These are phyloP conservation scores for Spodoptera littoralis DNA, from an alignment of 2,888 invertebrate species.

Conservation along the genomic window DNA sequence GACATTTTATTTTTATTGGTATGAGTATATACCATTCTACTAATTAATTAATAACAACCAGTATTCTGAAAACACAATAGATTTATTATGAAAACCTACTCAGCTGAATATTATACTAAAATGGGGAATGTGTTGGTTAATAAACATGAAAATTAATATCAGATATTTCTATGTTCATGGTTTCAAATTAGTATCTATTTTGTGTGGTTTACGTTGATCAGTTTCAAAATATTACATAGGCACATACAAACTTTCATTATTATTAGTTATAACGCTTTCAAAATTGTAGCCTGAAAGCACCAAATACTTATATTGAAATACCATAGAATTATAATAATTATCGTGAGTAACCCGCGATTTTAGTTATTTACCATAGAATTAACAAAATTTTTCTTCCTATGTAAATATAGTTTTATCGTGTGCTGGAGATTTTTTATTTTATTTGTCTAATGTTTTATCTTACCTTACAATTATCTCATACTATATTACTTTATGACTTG, in stretches of 20 bases:
- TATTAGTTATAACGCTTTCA: background rate
- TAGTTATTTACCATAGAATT: too few species aligned
- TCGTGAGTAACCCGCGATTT: too few species aligned
- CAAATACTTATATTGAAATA: too few species aligned
- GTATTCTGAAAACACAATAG: slow-evolving; percentile 3
- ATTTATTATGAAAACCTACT: slow-evolving; percentile 29
- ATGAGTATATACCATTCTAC: background rate
- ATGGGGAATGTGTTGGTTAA: slow-evolving; percentile 8
- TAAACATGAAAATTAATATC: slow-evolving; percentile 34
- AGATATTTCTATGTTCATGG: too few species aligned
- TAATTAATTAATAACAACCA: background rate
- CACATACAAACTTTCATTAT: slow-evolving; percentile 5
- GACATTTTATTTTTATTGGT: too few species aligned
- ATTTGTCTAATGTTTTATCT: too few species aligned
- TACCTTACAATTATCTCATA: too few species aligned
- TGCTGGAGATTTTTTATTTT: too few species aligned
- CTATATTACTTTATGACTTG: too few species aligned
- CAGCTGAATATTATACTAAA: background rate
- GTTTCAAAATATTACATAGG: slow-evolving; percentile 21
- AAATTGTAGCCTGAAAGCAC: background rate
- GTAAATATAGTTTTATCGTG: too few species aligned
- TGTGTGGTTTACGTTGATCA: slow-evolving; percentile 18
- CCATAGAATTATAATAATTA: too few species aligned
- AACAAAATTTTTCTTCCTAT: too few species aligned
- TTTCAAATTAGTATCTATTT: slow-evolving; percentile 28